Percentiles rank a stretch among this genome's conserved stretches.
Conservation (phyloP, 2,888 invertebrate species). For the Drosophila buzzatii region DNA sequence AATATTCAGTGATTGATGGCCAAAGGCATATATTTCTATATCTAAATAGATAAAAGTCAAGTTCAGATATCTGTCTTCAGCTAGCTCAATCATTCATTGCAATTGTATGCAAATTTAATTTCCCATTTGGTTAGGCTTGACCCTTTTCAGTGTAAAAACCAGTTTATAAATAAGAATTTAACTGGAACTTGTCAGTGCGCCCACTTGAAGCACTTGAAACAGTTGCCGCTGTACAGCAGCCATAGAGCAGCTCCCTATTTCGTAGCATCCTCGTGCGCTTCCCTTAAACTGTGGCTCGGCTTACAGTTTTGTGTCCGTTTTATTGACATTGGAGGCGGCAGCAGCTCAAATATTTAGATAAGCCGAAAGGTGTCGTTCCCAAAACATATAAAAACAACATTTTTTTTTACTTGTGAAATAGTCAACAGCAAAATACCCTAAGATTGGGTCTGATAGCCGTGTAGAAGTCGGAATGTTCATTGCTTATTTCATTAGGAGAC, state of each 20-base stretch:
- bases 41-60: not conserved
- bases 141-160: not conserved
- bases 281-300: not conserved
- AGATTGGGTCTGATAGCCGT: too few relatives aligned
- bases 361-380: constrained; percentile 62
- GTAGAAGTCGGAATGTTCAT: too few relatives aligned
- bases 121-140: not conserved
- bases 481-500: too few relatives aligned
- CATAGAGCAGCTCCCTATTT: not conserved
- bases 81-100: not conserved
- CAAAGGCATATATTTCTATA: not conserved
- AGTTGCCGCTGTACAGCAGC: not conserved
- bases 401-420: too few relatives aligned
- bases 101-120: too few relatives aligned
- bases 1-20: not conserved
- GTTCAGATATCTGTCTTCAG: not conserved
- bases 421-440: too few relatives aligned
- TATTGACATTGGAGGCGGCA: constrained; percentile 62
- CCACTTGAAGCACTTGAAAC: not conserved
- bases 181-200: not conserved
- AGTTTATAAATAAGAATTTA: constrained; percentile 10
- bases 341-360: constrained; percentile 67
- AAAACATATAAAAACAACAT: constrained; percentile 15
- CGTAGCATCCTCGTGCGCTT: not conserved
- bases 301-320: constrained; percentile 35